These are phyloP conservation scores for Rafetus swinhoei DNA, from an alignment of 2,113 vertebrate species.

Conservation along the genomic window DNA sequence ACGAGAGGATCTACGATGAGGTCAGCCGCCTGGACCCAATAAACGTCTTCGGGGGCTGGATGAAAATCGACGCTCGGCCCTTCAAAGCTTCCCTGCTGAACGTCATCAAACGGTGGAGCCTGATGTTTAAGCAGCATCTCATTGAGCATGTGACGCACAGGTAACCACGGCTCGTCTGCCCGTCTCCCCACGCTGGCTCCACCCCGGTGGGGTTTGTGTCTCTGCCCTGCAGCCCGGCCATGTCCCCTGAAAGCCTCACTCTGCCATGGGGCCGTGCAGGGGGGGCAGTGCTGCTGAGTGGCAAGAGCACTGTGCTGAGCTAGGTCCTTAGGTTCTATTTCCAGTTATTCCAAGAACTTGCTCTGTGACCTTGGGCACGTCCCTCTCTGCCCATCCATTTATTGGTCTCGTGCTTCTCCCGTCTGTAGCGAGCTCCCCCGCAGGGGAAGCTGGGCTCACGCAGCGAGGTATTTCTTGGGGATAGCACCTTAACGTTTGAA, in stretches of 20 bases:
- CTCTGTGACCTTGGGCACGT: not conserved
- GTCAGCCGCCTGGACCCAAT: slow-evolving; percentile 80
- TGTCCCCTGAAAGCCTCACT: not conserved
- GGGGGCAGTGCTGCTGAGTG: not conserved
- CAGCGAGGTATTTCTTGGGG: not conserved
- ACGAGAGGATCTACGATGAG: slow-evolving; percentile 88
- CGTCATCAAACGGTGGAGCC: slow-evolving; percentile 91
- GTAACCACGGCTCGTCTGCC: slow-evolving; percentile 67
- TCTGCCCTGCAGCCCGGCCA: too few relatives aligned
- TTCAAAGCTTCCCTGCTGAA: slow-evolving; percentile 89
- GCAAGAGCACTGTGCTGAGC: not conserved
- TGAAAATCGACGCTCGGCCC: slow-evolving; percentile 84
- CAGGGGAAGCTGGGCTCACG: not conserved
- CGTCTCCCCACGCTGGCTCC: not conserved
- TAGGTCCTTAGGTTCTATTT: fast-evolving
- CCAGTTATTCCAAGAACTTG: not conserved
- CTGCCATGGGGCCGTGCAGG: not conserved
- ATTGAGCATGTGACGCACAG: slow-evolving; percentile 89
- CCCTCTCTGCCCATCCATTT: not conserved
- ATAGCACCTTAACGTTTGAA: not conserved
- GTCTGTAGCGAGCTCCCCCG: not conserved
- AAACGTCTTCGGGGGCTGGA: slow-evolving; percentile 86
- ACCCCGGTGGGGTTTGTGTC: too few relatives aligned
- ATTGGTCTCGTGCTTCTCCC: not conserved
- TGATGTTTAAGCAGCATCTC: slow-evolving; percentile 95